Evolutionary conservation across 2,888 invertebrate species (phyloP).

Genomic region (Dicranocentrus wangi): DNA sequence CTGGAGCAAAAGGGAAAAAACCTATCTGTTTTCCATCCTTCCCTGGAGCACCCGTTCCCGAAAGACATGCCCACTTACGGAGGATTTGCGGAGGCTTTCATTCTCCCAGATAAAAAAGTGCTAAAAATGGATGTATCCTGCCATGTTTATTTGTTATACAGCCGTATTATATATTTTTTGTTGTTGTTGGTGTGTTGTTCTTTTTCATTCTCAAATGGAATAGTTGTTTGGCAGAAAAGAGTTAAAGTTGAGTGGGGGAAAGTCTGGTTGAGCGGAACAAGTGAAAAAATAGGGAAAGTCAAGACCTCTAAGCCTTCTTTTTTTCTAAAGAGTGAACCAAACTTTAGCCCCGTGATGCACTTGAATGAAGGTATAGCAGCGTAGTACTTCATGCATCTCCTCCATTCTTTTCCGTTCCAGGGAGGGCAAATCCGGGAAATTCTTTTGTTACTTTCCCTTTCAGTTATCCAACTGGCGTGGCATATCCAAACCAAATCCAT

Average conservation of each 20-base stretch:
- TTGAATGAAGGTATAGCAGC: no score
- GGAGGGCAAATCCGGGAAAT: no score
- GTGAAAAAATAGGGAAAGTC: constrained; percentile 24
- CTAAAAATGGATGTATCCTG: constrained; percentile 38
- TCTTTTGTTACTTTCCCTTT: no score
- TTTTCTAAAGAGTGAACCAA: background rate
- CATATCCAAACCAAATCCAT: no score
- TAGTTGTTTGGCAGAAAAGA: no score
- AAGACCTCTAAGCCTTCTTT: constrained; percentile 33
- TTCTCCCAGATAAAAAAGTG: constrained; percentile 45
- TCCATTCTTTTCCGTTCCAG: background rate
- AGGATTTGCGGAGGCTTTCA: constrained; percentile 50
- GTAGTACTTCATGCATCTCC: background rate
- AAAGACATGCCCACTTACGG: constrained; percentile 52
- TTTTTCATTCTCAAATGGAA: constrained; percentile 13
- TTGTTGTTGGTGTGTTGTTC: background rate
- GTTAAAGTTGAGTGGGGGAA: constrained; percentile 11
- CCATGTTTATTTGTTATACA: constrained; percentile 34
- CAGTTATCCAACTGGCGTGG: no score
- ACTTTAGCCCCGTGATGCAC: background rate
- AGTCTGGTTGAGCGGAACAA: constrained; percentile 6
- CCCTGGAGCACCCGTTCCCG: constrained; percentile 52
- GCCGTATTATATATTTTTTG: constrained; percentile 1
- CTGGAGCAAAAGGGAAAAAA: background rate
- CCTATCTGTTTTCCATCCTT: constrained; percentile 10